A percentile compares a stretch with the other conserved stretches of the same genome.
phyloP scores from a whole-genome alignment of 2,797 vertebrate genomes.

The Lacerta viridis region DNA sequence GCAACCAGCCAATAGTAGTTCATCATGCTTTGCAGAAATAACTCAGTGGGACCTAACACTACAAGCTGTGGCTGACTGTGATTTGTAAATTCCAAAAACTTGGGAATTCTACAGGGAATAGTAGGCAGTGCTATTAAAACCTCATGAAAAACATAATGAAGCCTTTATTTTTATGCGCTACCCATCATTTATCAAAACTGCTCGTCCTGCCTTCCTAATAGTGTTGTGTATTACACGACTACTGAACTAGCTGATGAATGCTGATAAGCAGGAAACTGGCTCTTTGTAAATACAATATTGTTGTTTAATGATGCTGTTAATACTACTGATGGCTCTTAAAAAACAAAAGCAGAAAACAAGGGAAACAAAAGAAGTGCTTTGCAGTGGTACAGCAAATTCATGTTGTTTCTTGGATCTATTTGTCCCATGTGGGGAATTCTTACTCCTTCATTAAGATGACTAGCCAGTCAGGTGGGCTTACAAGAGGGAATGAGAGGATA shows the following conservation, averaged over 20 bases:
- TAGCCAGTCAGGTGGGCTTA: neutral
- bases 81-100: constrained; percentile 35
- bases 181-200: constrained; percentile 70
- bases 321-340: constrained; percentile 45
- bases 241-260: constrained; percentile 60
- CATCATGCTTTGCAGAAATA: neutral
- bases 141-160: constrained; percentile 70
- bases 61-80: neutral
- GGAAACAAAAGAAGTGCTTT: constrained; percentile 34
- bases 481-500: neutral
- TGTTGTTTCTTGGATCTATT: neutral
- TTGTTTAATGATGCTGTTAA: constrained; percentile 56
- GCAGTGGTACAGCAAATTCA: constrained; percentile 20
- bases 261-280: constrained; percentile 59
- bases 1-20: neutral
- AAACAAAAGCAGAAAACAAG: constrained; percentile 30
- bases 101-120: constrained; percentile 48
- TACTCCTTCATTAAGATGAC: neutral
- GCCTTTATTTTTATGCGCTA: constrained; percentile 54
- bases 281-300: constrained; percentile 65
- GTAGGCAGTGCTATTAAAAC: constrained; percentile 64
- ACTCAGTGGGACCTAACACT: neutral
- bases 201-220: constrained; percentile 63
- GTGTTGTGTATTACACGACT: constrained; percentile 61
- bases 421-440: neutral